Evolutionary conservation across 2,888 invertebrate genomes (phyloP), one percentile per base, ranked within the genome.

Genomic region (Cryptophagus acutangulus): DNA sequence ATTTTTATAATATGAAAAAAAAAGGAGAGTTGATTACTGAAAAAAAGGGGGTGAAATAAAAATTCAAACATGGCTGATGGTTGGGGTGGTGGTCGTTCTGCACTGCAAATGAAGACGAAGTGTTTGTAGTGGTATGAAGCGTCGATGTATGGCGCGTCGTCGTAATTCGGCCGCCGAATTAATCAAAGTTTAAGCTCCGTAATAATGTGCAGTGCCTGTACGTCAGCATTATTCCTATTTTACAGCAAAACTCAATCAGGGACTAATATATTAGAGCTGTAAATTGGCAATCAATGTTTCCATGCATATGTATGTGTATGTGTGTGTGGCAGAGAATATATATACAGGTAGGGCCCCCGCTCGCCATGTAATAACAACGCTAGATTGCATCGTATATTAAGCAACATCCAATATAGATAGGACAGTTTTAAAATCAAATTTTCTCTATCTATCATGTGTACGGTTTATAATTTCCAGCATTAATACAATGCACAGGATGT

Each of bases 251-350:
- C 70, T 71, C 71, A 70, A 71, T 71, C 70, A 71, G 65, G 64
- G 67, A 65, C 66, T 70, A 70, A 71, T 71, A 70, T 70, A 70
- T 71, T 71, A 70, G 67, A 69, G 69, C 67, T 70, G 70, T 69
- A 70, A 71, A 71, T 71, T 70, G 70, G 68, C 71, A 71, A 71
- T 71, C 71, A 70, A 70, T 70, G 70, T 70, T 70, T 67, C 66
- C 67, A 70, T 70, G 70, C 69, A 70, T 70, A 69, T 69, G 69
- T 66, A 70, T 69, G 66, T 62, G 57, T 55, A 51, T 40, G 45
- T 46, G 49, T 45, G 42, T 5, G 6, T 6, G 5, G 8, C 18
- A 34, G 6, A 18, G 34, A 34, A 34, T 34, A 34, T 34, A 34
- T 13, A 34, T 18, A 34, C 12, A 31, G 4, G 15, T 31, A 31